These are phyloP conservation scores for Azorinus chamasolen DNA, from an alignment of 2,888 invertebrate genomes.

Conservation along the genomic window DNA sequence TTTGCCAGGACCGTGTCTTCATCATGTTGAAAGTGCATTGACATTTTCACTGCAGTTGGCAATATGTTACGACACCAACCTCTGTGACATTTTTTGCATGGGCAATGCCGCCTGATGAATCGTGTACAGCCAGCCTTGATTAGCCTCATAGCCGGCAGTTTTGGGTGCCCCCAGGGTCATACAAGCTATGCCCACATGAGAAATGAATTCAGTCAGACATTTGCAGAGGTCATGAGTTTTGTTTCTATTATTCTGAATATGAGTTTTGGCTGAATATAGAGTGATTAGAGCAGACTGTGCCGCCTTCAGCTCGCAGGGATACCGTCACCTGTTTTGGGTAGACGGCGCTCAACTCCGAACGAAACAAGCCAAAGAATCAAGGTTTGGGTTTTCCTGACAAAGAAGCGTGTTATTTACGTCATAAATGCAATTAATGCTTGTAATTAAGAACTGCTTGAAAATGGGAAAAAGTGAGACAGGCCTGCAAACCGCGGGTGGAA, in stretches of 20 bases:
- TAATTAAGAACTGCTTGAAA: conserved; percentile 56
- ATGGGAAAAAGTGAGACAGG: conserved; percentile 13
- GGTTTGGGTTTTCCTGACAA: background rate
- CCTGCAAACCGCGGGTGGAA: conserved; percentile 8
- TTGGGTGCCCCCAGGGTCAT: background rate
- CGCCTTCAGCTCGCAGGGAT: too few species aligned
- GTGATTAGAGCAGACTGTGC: too few species aligned
- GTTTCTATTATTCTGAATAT: conserved; percentile 16
- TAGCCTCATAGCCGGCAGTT: background rate
- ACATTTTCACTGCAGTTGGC: too few species aligned
- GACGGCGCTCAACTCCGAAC: background rate
- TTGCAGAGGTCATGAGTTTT: conserved; percentile 30
- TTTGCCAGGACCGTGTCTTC: background rate
- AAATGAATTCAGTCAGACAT: conserved; percentile 18
- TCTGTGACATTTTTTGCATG: too few species aligned
- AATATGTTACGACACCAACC: too few species aligned
- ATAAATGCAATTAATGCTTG: conserved; percentile 31
- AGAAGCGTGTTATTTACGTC: conserved; percentile 19
- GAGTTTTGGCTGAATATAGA: too few species aligned
- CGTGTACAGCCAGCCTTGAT: too few species aligned
- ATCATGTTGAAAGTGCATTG: too few species aligned
- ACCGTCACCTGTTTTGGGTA: conserved; percentile 30
- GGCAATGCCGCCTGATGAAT: too few species aligned
- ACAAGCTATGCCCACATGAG: background rate
- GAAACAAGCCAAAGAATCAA: background rate